Conservation (phyloP, 2,113 vertebrate genomes). For the Dendrocopos noguchii region DNA sequence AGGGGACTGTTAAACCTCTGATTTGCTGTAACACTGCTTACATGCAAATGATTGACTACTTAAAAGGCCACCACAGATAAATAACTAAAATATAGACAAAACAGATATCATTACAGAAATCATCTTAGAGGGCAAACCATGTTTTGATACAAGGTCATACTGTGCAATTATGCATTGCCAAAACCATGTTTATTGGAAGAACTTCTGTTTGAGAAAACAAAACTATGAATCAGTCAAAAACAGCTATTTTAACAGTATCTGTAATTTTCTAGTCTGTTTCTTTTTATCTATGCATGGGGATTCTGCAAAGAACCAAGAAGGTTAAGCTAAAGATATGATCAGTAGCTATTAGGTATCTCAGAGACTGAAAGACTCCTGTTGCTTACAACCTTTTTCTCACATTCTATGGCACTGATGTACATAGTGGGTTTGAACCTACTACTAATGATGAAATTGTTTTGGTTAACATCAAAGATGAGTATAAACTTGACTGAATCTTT, state of each 20-base stretch:
- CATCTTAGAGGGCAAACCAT: not conserved
- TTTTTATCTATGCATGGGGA: not conserved
- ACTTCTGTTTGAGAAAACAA: not conserved
- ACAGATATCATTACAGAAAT: not conserved
- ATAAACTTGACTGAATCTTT: not conserved
- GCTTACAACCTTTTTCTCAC: not conserved
- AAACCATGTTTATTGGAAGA: not conserved
- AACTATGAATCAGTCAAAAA: not conserved
- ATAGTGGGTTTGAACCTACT: not conserved
- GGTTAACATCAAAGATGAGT: not conserved
- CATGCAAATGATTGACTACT: accelerated
- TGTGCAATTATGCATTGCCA: not conserved
- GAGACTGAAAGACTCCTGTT: not conserved
- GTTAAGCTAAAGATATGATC: not conserved
- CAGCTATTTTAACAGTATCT: not conserved
- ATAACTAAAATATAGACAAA: not conserved
- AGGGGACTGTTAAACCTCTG: not conserved
- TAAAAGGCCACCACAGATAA: not conserved
- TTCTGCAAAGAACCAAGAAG: not conserved
- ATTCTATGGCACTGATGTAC: not conserved
- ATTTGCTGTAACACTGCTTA: not conserved
- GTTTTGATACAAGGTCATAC: not conserved
- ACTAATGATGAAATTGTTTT: not conserved
- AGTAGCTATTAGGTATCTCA: not conserved
- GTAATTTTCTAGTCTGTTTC: not conserved